These are phyloP conservation scores for Spilosoma lubricipeda DNA, from an alignment of 2,888 invertebrate genomes.

Conservation along the genomic window DNA sequence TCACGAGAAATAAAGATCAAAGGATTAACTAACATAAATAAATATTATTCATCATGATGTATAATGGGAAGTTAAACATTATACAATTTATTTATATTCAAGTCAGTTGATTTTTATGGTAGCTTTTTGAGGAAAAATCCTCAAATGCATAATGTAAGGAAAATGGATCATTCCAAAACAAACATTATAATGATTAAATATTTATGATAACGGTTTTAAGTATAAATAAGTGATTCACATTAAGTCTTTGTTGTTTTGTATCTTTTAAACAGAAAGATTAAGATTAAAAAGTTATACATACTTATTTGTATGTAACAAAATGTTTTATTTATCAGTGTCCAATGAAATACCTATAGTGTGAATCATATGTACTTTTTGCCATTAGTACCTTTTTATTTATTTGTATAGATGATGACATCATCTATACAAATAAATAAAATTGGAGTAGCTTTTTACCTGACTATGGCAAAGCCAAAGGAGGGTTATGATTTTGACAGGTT, in stretches of 20 bases:
- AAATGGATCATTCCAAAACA: not conserved
- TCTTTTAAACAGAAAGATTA: not conserved
- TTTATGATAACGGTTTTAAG: not conserved
- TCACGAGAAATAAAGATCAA: not conserved
- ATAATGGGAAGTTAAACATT: not conserved
- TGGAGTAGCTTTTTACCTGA: no score
- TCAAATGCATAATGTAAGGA: not conserved
- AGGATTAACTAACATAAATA: not conserved
- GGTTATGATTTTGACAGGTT: no score
- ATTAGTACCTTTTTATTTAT: no score
- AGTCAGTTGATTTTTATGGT: not conserved
- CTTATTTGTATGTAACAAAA: slow-evolving; percentile 1
- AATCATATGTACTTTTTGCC: slow-evolving; percentile 12
- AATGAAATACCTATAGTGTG: slow-evolving; percentile 1
- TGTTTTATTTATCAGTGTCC: not conserved
- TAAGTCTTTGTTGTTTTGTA: not conserved
- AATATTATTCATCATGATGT: no score
- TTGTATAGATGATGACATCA: no score
- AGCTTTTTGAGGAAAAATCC: not conserved
- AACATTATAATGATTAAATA: not conserved
- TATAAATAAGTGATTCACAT: not conserved
- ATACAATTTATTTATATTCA: not conserved
- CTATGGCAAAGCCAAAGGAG: no score
- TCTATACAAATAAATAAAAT: no score
- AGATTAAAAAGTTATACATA: not conserved